phyloP scores from a whole-genome alignment of 2,888 invertebrate species.

The Willowsia nigromaculata region DNA sequence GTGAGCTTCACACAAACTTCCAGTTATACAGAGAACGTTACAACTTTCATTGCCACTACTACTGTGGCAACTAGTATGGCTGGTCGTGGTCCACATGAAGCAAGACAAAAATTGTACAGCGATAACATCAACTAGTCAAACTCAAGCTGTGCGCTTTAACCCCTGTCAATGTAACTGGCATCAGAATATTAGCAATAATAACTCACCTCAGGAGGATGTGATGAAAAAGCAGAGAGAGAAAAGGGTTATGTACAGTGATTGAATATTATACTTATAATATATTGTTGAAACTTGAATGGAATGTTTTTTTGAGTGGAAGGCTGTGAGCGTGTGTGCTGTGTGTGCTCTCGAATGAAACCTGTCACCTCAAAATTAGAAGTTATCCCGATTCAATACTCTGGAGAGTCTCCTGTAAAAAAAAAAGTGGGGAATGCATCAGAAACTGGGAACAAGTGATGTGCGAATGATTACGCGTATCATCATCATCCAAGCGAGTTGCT shows the following conservation, averaged over 20 bases:
- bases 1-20: background rate
- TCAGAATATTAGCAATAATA: background rate
- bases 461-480: background rate
- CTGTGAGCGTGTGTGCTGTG: too few relatives aligned
- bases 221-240: background rate
- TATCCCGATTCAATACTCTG: background rate
- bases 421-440: background rate
- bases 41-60: background rate
- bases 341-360: background rate
- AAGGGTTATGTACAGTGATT: background rate
- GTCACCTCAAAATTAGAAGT: background rate
- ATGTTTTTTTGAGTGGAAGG: background rate
- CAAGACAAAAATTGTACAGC: background rate
- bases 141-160: background rate
- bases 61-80: background rate
- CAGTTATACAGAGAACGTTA: background rate
- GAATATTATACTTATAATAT: too few relatives aligned
- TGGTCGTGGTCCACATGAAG: background rate
- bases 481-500: conserved; percentile 17
- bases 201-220: background rate
- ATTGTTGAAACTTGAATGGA: background rate
- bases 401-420: background rate
- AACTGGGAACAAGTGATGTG: background rate
- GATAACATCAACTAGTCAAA: background rate
- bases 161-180: background rate